phyloP scores from a whole-genome alignment of 1,140 invertebrate species.

The Maniola jurtina region DNA sequence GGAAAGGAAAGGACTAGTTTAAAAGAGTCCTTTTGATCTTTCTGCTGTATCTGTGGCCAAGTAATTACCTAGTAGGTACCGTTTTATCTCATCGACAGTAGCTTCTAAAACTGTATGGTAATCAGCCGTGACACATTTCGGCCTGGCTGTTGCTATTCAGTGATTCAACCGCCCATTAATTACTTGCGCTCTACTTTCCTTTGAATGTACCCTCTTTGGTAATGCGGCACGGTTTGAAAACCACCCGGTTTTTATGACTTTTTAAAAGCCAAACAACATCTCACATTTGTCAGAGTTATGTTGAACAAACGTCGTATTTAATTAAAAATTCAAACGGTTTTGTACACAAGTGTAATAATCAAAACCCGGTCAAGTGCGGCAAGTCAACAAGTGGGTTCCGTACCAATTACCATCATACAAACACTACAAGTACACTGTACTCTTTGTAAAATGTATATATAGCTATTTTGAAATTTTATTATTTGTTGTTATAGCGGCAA shows the following conservation, averaged over 20 bases:
- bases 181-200: conserved; percentile 31
- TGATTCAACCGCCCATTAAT: conserved; percentile 32
- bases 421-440: no score
- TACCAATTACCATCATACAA: no score
- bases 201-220: conserved; percentile 20
- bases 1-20: no score
- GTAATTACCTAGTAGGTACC: no score
- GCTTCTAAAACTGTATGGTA: conserved; percentile 8
- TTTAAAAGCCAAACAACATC: not conserved
- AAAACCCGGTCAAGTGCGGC: no score
- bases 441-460: no score
- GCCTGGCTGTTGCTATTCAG: conserved; percentile 13
- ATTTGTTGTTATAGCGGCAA: no score
- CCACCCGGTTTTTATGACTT: not conserved
- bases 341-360: not conserved
- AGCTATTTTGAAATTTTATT: no score
- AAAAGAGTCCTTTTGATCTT: no score
- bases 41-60: no score
- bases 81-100: not conserved
- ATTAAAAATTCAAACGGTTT: conserved; percentile 1
- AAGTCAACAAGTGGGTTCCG: no score
- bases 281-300: conserved; percentile 8
- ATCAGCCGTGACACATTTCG: conserved; percentile 17
- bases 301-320: not conserved
- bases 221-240: conserved; percentile 18